A percentile compares a stretch with the other conserved stretches of the same genome.
phyloP scores from a whole-genome alignment of 2,113 vertebrate species.

The Leuciscus idus region DNA sequence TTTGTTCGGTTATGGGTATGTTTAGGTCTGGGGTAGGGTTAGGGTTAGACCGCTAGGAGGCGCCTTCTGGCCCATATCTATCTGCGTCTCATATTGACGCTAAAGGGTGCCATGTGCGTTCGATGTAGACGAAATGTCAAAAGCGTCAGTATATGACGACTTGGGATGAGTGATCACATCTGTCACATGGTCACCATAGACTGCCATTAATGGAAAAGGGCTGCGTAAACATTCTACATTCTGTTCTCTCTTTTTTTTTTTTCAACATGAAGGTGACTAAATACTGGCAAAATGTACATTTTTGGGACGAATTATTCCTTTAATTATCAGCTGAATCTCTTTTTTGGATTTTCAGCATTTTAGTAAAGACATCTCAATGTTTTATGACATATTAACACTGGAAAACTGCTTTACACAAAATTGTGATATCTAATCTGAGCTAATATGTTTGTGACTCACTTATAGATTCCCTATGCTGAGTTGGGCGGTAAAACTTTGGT shows the following conservation, averaged over 20 bases:
- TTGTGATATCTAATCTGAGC: neutral
- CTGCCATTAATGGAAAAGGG: neutral
- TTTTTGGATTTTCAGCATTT: neutral
- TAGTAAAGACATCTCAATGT: neutral
- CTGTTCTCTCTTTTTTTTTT: neutral
- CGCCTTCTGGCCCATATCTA: too few species aligned
- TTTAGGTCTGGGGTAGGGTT: too few species aligned
- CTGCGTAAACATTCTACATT: neutral
- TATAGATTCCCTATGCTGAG: constrained; percentile 87
- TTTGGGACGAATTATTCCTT: neutral
- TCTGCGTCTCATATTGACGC: too few species aligned
- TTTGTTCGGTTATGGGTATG: too few species aligned
- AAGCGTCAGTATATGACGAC: too few species aligned
- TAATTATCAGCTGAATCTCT: neutral
- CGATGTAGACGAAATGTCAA: too few species aligned
- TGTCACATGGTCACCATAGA: neutral
- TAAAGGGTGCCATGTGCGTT: too few species aligned
- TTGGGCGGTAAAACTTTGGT: constrained; percentile 86
- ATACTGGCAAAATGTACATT: neutral
- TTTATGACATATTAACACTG: neutral
- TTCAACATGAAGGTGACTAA: neutral
- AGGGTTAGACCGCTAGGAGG: too few species aligned
- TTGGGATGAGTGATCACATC: neutral
- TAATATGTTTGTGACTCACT: neutral
- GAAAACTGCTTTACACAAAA: neutral